Percentiles rank a stretch among this genome's conserved stretches.
Evolutionary conservation across 1,140 invertebrate genomes (phyloP).

Genomic region (Neocloeon triangulifer): DNA sequence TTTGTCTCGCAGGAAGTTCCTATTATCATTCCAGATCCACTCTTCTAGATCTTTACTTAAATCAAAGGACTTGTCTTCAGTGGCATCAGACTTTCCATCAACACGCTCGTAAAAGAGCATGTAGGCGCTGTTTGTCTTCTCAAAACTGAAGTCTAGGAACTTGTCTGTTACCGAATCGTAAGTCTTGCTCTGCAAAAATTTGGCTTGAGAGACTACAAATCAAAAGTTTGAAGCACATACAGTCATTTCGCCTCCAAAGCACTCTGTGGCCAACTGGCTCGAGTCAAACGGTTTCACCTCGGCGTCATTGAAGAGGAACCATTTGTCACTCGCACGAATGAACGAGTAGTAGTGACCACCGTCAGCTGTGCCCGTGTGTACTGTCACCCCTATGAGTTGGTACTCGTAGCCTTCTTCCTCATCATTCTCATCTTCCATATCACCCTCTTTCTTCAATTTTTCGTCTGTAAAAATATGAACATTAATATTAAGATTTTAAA

Average conservation of each 20-base stretch:
- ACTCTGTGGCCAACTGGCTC: slow-evolving; percentile 78
- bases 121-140: slow-evolving; percentile 93
- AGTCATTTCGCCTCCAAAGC: slow-evolving; percentile 93
- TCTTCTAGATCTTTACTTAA: slow-evolving; percentile 59
- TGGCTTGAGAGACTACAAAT: slow-evolving; percentile 8
- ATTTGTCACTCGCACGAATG: slow-evolving; percentile 70
- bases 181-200: slow-evolving; percentile 77
- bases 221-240: slow-evolving; percentile 20
- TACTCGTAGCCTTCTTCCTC: slow-evolving; percentile 49
- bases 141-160: slow-evolving; percentile 92
- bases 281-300: slow-evolving; percentile 92
- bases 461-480: not conserved
- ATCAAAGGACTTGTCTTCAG: slow-evolving; percentile 18
- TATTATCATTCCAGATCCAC: slow-evolving; percentile 92
- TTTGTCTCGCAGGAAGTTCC: slow-evolving; percentile 82
- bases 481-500: not conserved
- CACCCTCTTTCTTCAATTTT: slow-evolving; percentile 8
- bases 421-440: slow-evolving; percentile 14
- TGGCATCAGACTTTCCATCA: slow-evolving; percentile 8
- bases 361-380: slow-evolving; percentile 89
- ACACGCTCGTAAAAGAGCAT: slow-evolving; percentile 88
- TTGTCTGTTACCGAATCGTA: slow-evolving; percentile 91
- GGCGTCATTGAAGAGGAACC: slow-evolving; percentile 89
- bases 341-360: slow-evolving; percentile 95
- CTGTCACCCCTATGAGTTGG: slow-evolving; percentile 84